Percentiles rank a stretch among this genome's conserved stretches.
Conservation (phyloP, 2,113 vertebrate species). For the Oncorhynchus kisutch region DNA sequence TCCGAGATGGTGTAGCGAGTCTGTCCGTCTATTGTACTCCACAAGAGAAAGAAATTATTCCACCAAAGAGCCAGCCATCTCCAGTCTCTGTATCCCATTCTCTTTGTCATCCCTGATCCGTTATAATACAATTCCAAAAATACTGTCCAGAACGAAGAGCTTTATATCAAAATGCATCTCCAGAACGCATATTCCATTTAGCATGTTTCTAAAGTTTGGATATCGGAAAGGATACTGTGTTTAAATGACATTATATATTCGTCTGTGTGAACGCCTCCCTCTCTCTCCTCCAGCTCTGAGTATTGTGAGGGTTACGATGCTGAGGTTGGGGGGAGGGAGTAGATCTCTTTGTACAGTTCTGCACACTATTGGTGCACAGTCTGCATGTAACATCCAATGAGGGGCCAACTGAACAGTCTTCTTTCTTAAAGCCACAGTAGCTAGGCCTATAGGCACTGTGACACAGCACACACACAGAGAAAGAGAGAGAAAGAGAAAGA, state of each 20-base stretch:
- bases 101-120: constrained; percentile 55
- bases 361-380: constrained; percentile 70
- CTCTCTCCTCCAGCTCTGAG: constrained; percentile 36
- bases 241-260: neutral
- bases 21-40: constrained; percentile 65
- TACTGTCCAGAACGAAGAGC: neutral
- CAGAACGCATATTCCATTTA: neutral
- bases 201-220: neutral
- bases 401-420: neutral
- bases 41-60: constrained; percentile 57
- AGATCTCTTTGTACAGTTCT: constrained; percentile 71
- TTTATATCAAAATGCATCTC: constrained; percentile 2
- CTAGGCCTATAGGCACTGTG: constrained; percentile 60
- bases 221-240: neutral
- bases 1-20: constrained; percentile 72
- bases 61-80: constrained; percentile 60
- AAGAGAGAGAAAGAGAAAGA: too few relatives aligned
- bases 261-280: constrained; percentile 16
- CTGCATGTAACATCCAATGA: constrained; percentile 61
- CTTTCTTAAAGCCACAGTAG: constrained; percentile 36
- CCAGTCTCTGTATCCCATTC: constrained; percentile 48
- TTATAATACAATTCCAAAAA: constrained; percentile 6
- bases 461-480: too few relatives aligned
- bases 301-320: constrained; percentile 52
- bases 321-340: constrained; percentile 70